Conservation (phyloP, 2,113 vertebrate species). For the Myrmecophaga tridactyla region DNA sequence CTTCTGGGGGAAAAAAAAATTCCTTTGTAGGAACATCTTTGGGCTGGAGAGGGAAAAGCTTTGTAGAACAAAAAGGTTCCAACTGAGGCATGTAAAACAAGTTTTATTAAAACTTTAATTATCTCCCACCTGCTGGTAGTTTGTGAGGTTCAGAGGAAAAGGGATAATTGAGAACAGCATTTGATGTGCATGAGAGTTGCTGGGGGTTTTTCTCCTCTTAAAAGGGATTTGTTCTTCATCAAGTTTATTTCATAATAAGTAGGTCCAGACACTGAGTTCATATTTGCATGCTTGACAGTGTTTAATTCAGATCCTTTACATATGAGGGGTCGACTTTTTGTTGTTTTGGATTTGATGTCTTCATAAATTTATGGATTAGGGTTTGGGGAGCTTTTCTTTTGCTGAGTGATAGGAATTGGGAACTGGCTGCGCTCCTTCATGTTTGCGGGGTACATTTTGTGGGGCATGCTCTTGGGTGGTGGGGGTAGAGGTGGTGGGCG, state of each 20-base stretch:
- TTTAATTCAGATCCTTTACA: slow-evolving; percentile 53
- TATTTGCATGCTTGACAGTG: slow-evolving; percentile 20
- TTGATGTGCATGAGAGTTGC: background rate
- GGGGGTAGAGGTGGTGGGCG: too few relatives aligned
- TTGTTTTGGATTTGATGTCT: slow-evolving; percentile 35
- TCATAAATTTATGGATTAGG: background rate
- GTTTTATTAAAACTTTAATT: slow-evolving; percentile 62
- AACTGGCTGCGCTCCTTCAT: background rate
- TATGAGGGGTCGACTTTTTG: background rate
- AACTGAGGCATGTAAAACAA: slow-evolving; percentile 47
- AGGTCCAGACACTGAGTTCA: slow-evolving; percentile 6
- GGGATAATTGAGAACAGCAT: slow-evolving; percentile 60
- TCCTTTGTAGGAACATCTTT: slow-evolving; percentile 47
- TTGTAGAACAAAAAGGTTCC: slow-evolving; percentile 45
- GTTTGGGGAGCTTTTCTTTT: background rate
- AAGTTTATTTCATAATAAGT: slow-evolving; percentile 60
- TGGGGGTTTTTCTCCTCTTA: slow-evolving; percentile 27
- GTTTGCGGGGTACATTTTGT: background rate
- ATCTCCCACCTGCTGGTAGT: slow-evolving; percentile 73
- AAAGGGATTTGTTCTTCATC: slow-evolving; percentile 66
- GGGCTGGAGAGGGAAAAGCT: background rate
- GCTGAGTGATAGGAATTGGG: background rate
- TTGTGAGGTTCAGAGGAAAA: background rate
- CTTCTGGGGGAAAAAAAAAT: background rate
- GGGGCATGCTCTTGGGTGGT: too few relatives aligned